phyloP scores from a whole-genome alignment of 1,140 invertebrate genomes.

The Cyclina sinensis region DNA sequence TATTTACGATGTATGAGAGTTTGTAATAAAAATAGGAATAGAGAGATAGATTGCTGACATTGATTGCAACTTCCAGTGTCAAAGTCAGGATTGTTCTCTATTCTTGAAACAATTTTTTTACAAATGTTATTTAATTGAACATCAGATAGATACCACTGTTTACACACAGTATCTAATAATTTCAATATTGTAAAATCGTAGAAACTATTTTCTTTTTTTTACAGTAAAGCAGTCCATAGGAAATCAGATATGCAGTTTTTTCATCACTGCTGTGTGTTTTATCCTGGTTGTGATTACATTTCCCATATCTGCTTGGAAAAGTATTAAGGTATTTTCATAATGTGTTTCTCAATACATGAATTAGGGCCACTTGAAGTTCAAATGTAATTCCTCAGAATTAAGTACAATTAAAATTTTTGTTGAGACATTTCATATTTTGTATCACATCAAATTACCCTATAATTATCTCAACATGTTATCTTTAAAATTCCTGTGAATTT shows the following conservation, averaged over 20 bases:
- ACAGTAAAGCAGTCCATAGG: conserved; percentile 49
- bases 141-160: background rate
- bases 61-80: too few species aligned
- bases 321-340: conserved; percentile 65
- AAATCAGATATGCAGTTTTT: conserved; percentile 42
- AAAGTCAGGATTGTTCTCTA: background rate
- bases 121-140: background rate
- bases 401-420: background rate
- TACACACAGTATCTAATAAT: too few species aligned
- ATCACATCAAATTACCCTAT: background rate
- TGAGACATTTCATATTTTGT: background rate
- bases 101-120: background rate
- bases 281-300: conserved; percentile 65
- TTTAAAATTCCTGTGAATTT: too few species aligned
- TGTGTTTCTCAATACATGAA: background rate
- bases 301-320: conserved; percentile 68
- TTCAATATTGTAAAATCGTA: background rate
- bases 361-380: too few species aligned
- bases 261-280: conserved; percentile 60
- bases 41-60: too few species aligned
- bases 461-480: too few species aligned
- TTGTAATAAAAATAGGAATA: background rate
- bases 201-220: conserved; percentile 25
- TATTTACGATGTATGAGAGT: too few species aligned
- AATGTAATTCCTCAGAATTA: too few species aligned